A percentile compares a stretch with the other conserved stretches of the same genome.
phyloP scores from a whole-genome alignment of 1,140 invertebrate species.

The Cyrtorhinus lividipennis region DNA sequence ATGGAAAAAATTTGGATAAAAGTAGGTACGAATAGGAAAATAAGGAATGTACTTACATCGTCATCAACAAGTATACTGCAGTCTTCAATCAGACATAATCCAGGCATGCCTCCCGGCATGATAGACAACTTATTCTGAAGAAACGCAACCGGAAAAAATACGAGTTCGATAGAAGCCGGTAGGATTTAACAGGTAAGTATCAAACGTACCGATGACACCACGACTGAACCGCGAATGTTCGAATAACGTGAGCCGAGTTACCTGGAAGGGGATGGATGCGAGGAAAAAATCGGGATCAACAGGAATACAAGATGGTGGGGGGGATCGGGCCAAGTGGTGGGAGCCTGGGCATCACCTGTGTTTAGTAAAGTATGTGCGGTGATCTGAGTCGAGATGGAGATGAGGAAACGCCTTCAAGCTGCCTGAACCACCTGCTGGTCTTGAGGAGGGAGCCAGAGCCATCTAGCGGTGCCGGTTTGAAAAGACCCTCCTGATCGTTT shows the following conservation, averaged over 20 bases:
- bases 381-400: not conserved
- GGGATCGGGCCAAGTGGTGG: not conserved
- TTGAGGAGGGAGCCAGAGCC: not conserved
- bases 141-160: no score
- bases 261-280: not conserved
- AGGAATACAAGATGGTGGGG: not conserved
- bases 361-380: no score
- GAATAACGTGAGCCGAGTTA: no score
- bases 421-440: not conserved
- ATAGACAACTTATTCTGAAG: no score
- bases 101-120: not conserved
- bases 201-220: not conserved
- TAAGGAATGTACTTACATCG: not conserved
- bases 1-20: no score
- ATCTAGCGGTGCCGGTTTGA: not conserved
- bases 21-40: no score
- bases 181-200: no score
- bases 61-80: not conserved
- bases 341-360: conserved; percentile 7
- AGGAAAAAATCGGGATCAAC: conserved; percentile 1
- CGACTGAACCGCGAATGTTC: not conserved
- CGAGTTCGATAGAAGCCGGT: no score
- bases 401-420: not conserved
- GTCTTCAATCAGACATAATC: not conserved
- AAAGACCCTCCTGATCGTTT: not conserved